Evolutionary conservation across 1,140 invertebrate genomes (phyloP).

Genomic region (Drosophila setifemur): DNA sequence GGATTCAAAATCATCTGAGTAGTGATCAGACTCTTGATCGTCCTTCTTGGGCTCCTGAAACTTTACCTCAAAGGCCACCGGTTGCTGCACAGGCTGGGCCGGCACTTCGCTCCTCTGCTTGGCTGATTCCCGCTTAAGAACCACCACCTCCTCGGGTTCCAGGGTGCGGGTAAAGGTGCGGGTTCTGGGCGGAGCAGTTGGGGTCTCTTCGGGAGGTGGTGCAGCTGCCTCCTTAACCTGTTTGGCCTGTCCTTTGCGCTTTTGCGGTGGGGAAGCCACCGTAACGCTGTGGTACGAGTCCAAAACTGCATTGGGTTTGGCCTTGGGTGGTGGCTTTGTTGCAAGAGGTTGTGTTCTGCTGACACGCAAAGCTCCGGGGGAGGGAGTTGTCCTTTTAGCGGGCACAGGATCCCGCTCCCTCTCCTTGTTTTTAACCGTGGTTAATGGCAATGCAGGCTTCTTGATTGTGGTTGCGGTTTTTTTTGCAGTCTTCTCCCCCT

Average conservation of each 20-base stretch:
- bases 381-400: slow-evolving; percentile 55
- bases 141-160: slow-evolving; percentile 69
- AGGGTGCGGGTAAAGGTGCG: slow-evolving; percentile 66
- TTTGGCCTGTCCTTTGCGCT: slow-evolving; percentile 46
- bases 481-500: slow-evolving; percentile 39
- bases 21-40: slow-evolving; percentile 62
- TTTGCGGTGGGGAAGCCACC: slow-evolving; percentile 76
- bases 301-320: slow-evolving; percentile 70
- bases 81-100: slow-evolving; percentile 23
- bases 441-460: slow-evolving; percentile 22
- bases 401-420: slow-evolving; percentile 16
- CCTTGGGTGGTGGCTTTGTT: slow-evolving; percentile 9
- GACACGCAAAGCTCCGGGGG: slow-evolving; percentile 51
- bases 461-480: slow-evolving; percentile 38
- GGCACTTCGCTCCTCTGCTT: slow-evolving; percentile 54
- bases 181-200: slow-evolving; percentile 28
- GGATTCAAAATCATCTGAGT: slow-evolving; percentile 84
- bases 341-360: slow-evolving; percentile 22
- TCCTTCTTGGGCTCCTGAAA: slow-evolving; percentile 53
- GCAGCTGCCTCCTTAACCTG: slow-evolving; percentile 1
- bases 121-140: slow-evolving; percentile 66
- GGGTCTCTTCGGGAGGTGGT: neutral
- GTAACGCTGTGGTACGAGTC: slow-evolving; percentile 80
- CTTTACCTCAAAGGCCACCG: slow-evolving; percentile 75
- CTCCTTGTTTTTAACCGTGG: slow-evolving; percentile 47